Base-by-base conservation (phyloP, 2,888 invertebrate genomes). In the Scrobipalpa costella region DNA sequence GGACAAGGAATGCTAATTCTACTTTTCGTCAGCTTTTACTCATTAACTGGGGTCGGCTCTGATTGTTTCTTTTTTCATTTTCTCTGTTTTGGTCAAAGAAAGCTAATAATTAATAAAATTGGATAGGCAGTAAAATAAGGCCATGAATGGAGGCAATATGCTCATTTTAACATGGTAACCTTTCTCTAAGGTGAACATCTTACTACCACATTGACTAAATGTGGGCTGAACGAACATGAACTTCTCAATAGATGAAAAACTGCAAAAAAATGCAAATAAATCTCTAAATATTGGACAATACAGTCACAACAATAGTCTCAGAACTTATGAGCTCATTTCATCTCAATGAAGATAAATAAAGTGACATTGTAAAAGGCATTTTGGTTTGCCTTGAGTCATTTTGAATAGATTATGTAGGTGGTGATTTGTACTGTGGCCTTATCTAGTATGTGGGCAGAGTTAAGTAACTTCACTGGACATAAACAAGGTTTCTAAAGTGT, bases 331-430 rank as follows among this genome's bases (percentile, higher is more conserved):
- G 63, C 34, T 7, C 61, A 61, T 61, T 64, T 55, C 11, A 11
- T 8, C 27, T 17, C 7, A 9, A 17, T 50, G 6, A 19, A 50
- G n/a, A 36, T 36, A 57, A 57, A 36, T 17, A 34, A 57, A 17
- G 57, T 57, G 57, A 15, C n/a, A 9, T 38, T 34, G 57, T 55
- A 33, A 55, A 55, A 57, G 15, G 11, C 7, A n/a, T 63, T 64
- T 68, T 19, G 65, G 63, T 40, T 68, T 63, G 61, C 75, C 74
- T 76, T 76, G 73, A 73, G 69, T 71, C 58, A 63, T 68, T 64
- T 50, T 66, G 64, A 71, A 68, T 68, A 77, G 49, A 40, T 8
- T 7, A 33, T 62, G 79, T 81, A 71, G 79, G 80, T 70, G 76
- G 17, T 50, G 40, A 67, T 76, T 77, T 69, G 73, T 77, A 75